These are phyloP conservation scores for Ceriagrion tenellum DNA, from an alignment of 2,888 invertebrate genomes.

Conservation along the genomic window DNA sequence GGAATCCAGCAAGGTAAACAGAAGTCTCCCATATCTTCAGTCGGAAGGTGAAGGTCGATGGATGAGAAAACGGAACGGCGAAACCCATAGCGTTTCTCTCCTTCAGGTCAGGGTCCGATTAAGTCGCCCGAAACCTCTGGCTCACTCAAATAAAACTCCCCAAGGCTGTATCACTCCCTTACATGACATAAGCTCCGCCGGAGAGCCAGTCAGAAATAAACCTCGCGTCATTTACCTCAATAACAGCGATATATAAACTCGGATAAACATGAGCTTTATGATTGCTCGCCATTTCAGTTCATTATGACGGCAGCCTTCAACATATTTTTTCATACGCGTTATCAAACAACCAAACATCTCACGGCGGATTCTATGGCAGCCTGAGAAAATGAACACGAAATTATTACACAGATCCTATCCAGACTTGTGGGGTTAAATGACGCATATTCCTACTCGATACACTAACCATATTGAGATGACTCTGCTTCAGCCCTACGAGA, in stretches of 20 bases:
- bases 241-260: background rate
- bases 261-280: background rate
- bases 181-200: background rate
- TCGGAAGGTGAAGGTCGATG: slow-evolving; percentile 9
- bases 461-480: too few relatives aligned
- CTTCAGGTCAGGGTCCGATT: background rate
- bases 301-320: background rate
- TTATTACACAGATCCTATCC: too few relatives aligned
- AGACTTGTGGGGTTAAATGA: too few relatives aligned
- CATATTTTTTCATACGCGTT: background rate
- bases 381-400: too few relatives aligned
- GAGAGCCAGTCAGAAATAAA: background rate
- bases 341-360: too few relatives aligned
- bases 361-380: too few relatives aligned
- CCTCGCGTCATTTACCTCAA: background rate
- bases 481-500: too few relatives aligned
- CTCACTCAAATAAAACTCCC: background rate
- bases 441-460: too few relatives aligned
- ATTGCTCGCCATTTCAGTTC: background rate
- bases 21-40: background rate
- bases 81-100: background rate
- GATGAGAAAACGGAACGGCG: slow-evolving; percentile 2
- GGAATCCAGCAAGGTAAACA: slow-evolving; percentile 1
- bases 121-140: background rate
- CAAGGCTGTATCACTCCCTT: background rate